phyloP scores from a whole-genome alignment of 2,797 vertebrate genomes.

The Gila robusta region DNA sequence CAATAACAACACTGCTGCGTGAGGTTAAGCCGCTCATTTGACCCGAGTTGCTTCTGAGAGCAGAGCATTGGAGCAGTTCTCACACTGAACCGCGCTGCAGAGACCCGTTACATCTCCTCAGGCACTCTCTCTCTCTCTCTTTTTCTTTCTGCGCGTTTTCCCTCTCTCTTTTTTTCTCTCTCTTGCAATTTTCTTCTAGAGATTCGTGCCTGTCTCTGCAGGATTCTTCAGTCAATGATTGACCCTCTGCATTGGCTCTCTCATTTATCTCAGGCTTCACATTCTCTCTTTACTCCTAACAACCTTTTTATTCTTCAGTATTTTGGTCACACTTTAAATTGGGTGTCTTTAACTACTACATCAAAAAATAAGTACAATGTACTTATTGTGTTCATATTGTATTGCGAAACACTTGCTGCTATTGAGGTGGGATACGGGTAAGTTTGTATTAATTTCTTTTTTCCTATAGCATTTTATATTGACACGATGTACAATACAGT shows the following conservation, averaged over 20 bases:
- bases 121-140: conserved; percentile 40
- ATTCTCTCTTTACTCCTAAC: conserved; percentile 14
- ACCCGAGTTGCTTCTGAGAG: conserved; percentile 4
- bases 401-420: background rate
- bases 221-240: conserved; percentile 35
- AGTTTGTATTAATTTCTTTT: background rate
- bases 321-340: background rate
- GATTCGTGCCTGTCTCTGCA: background rate
- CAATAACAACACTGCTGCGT: background rate
- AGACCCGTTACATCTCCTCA: conserved; percentile 17
- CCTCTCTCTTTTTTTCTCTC: background rate
- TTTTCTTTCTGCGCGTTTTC: background rate
- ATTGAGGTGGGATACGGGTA: background rate
- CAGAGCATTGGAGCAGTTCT: background rate
- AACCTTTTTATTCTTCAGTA: background rate
- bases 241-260: conserved; percentile 48
- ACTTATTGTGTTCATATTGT: background rate
- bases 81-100: background rate
- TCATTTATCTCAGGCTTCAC: conserved; percentile 50
- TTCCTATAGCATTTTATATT: background rate
- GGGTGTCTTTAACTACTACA: background rate
- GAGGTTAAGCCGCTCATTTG: background rate
- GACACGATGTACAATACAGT: background rate
- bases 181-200: conserved; percentile 21
- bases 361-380: background rate